Percentiles rank a stretch among this genome's conserved stretches.
Conservation (phyloP, 2,888 invertebrate genomes). For the Idaea straminata region DNA sequence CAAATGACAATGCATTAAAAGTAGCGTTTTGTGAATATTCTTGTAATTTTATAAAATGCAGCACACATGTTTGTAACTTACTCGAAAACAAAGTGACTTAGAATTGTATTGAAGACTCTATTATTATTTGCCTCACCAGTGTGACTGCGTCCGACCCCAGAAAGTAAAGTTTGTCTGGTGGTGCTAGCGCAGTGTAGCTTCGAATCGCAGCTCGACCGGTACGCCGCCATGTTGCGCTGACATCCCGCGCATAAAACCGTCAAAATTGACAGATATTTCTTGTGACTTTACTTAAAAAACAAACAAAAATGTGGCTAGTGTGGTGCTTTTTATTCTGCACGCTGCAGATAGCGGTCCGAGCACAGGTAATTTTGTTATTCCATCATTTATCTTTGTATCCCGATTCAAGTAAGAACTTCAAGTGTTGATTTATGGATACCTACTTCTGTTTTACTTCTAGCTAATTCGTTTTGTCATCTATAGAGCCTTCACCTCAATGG, state of each 20-base stretch:
- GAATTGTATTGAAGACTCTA: slow-evolving; percentile 7
- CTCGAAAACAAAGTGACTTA: too few species aligned
- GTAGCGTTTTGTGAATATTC: too few species aligned
- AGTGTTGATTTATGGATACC: slow-evolving; percentile 20
- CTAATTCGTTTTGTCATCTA: slow-evolving; percentile 31
- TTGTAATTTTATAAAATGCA: too few species aligned
- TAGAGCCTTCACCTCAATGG: slow-evolving; percentile 27
- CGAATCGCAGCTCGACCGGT: slow-evolving; percentile 61
- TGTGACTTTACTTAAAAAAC: slow-evolving; percentile 29
- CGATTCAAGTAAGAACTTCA: slow-evolving; percentile 15
- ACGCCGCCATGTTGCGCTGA: slow-evolving; percentile 61
- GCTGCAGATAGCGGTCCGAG: slow-evolving; percentile 50
- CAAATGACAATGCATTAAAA: too few species aligned
- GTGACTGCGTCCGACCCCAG: slow-evolving; percentile 62
- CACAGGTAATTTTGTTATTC: slow-evolving; percentile 52
- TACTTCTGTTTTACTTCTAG: slow-evolving; percentile 29
- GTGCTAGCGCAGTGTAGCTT: slow-evolving; percentile 61
- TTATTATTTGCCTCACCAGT: slow-evolving; percentile 31
- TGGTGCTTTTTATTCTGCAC: slow-evolving; percentile 51
- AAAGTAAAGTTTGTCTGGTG: slow-evolving; percentile 71
- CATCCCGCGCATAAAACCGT: slow-evolving; percentile 38
- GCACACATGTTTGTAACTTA: too few species aligned
- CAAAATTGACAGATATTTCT: slow-evolving; percentile 44
- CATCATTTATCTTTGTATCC: neutral
- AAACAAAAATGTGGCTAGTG: slow-evolving; percentile 59